phyloP scores from a whole-genome alignment of 2,113 vertebrate species.

The Chaenocephalus aceratus region DNA sequence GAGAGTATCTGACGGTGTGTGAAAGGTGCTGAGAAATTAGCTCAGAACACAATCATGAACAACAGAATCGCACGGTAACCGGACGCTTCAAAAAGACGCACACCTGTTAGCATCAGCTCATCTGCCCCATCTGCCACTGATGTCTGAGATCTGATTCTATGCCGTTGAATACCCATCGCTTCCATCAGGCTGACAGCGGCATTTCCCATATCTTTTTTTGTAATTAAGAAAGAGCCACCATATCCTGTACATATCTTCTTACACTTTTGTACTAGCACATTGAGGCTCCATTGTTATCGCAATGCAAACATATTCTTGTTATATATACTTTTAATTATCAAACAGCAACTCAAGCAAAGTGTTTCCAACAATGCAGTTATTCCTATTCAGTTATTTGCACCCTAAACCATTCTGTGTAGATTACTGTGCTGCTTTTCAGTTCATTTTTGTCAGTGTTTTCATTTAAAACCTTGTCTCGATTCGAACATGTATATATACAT shows the following conservation, averaged over 20 bases:
- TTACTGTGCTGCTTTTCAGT: not conserved
- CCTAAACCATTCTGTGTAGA: not conserved
- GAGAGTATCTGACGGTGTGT: not conserved
- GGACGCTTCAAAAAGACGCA: not conserved
- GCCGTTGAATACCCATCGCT: not conserved
- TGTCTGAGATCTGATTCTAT: slow-evolving; percentile 26
- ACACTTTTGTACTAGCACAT: not conserved
- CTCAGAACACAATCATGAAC: not conserved
- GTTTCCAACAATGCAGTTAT: not conserved
- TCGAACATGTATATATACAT: no score
- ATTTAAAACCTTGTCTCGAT: not conserved
- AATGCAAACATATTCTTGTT: not conserved
- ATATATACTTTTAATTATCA: not conserved
- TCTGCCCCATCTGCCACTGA: slow-evolving; percentile 30
- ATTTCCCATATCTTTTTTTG: not conserved
- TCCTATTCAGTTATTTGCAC: not conserved
- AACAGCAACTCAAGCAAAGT: not conserved
- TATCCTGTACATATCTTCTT: not conserved
- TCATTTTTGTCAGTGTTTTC: no score
- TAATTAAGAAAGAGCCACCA: not conserved
- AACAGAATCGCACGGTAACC: not conserved
- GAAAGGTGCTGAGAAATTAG: not conserved
- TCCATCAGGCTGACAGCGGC: not conserved
- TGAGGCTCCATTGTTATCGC: no score
- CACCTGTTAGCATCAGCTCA: slow-evolving; percentile 39